Conservation (phyloP, 37 sponge, comb jelly and placozoan species). For the Chondrosia reniformis region DNA sequence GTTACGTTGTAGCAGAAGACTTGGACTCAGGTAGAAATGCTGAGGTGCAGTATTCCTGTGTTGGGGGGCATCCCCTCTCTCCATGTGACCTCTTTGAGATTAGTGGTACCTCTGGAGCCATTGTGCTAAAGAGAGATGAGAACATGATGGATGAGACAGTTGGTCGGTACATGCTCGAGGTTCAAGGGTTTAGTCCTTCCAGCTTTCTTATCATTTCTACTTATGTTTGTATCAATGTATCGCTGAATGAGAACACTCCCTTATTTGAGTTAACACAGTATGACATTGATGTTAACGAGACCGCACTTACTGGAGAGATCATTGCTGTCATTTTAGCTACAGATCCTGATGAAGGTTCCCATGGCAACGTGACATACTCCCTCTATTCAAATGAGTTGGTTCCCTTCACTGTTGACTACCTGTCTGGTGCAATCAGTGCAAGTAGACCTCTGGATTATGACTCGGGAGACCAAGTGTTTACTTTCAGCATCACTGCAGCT, state of each 20-base stretch:
- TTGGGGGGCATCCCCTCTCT: neutral
- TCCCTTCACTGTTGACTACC: slow-evolving; percentile 37
- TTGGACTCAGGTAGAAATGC: slow-evolving; percentile 2
- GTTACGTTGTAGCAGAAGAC: slow-evolving; percentile 4
- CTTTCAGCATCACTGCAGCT: slow-evolving; percentile 32
- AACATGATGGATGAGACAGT: neutral
- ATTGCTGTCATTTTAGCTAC: neutral
- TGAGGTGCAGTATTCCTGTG: neutral
- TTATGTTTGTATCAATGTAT: neutral
- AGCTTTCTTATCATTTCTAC: neutral
- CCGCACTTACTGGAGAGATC: neutral
- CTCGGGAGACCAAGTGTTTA: neutral
- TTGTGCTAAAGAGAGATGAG: neutral
- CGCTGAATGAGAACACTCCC: slow-evolving; percentile 9
- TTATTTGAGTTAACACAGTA: neutral
- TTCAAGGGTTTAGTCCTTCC: neutral
- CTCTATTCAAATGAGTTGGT: neutral
- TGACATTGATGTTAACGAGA: neutral
- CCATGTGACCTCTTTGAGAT: neutral
- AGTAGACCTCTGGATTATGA: slow-evolving; percentile 44
- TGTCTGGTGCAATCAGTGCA: slow-evolving; percentile 43
- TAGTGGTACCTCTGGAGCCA: neutral
- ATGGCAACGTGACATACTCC: neutral
- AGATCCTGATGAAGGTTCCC: slow-evolving; percentile 17
- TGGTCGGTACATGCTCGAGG: neutral